Conservation (phyloP, 1,140 invertebrate genomes). For the Lysiphlebus fabarum region DNA sequence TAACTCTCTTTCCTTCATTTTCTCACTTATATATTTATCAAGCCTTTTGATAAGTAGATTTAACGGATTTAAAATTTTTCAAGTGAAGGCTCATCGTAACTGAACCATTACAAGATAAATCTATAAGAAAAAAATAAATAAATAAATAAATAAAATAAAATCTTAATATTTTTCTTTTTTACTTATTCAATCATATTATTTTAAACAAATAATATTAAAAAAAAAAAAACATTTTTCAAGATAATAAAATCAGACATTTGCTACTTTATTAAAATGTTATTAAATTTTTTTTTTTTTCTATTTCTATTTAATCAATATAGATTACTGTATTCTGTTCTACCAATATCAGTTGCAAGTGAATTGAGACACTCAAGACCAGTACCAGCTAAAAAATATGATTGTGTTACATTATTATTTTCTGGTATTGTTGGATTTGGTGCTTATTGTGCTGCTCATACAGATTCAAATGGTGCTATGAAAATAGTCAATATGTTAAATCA, state of each 20-base stretch:
- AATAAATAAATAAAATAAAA: not conserved
- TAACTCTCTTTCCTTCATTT: too few species aligned
- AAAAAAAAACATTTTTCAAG: too few species aligned
- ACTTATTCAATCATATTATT: not conserved
- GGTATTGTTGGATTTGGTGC: constrained; percentile 90
- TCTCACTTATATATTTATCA: too few species aligned
- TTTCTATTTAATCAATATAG: constrained; percentile 66
- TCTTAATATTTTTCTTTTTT: not conserved
- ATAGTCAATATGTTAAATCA: constrained; percentile 89
- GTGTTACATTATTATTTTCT: constrained; percentile 88
- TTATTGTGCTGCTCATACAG: constrained; percentile 81
- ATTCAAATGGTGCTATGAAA: constrained; percentile 85
- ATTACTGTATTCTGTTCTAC: constrained; percentile 90
- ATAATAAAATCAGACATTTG: constrained; percentile 15
- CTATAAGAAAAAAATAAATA: not conserved
- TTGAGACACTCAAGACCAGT: constrained; percentile 86
- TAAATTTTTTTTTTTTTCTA: constrained; percentile 1
- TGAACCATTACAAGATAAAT: too few species aligned
- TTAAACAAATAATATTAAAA: not conserved
- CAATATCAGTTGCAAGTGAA: constrained; percentile 89
- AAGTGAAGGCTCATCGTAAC: too few species aligned
- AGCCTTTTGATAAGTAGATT: too few species aligned
- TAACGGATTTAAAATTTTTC: not conserved
- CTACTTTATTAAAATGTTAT: constrained; percentile 11
- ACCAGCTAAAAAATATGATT: constrained; percentile 80